Conservation (phyloP, 2,113 vertebrate genomes). For the Callospermophilus lateralis region DNA sequence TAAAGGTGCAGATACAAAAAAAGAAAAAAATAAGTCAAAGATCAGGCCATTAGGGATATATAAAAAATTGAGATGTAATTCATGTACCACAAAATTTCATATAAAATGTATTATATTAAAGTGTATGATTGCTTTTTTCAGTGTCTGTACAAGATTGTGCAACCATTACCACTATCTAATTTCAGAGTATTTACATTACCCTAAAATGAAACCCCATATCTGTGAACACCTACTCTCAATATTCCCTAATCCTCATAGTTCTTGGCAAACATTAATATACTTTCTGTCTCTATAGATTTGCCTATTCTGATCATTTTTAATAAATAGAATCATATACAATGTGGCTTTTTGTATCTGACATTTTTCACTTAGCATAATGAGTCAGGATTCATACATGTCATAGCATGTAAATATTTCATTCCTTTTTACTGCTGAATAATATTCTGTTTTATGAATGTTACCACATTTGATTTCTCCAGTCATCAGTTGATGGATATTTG, state of each 20-base stretch:
- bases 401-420: neutral
- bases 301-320: neutral
- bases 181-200: neutral
- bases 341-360: neutral
- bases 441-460: neutral
- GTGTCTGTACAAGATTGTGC: neutral
- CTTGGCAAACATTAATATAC: neutral
- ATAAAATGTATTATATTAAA: neutral
- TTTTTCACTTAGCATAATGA: neutral
- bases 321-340: neutral
- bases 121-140: neutral
- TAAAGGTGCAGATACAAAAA: neutral
- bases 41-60: neutral
- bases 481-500: neutral
- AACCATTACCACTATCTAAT: neutral
- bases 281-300: neutral
- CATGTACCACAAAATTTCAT: neutral
- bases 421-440: conserved; percentile 10
- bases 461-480: neutral
- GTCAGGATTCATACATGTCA: neutral
- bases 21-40: neutral
- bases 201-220: neutral
- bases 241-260: neutral
- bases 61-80: neutral
- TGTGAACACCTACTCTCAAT: neutral